A percentile compares a stretch with the other conserved stretches of the same genome.
phyloP scores from a whole-genome alignment of 2,888 invertebrate genomes.

The Drosophila multiciliata region DNA sequence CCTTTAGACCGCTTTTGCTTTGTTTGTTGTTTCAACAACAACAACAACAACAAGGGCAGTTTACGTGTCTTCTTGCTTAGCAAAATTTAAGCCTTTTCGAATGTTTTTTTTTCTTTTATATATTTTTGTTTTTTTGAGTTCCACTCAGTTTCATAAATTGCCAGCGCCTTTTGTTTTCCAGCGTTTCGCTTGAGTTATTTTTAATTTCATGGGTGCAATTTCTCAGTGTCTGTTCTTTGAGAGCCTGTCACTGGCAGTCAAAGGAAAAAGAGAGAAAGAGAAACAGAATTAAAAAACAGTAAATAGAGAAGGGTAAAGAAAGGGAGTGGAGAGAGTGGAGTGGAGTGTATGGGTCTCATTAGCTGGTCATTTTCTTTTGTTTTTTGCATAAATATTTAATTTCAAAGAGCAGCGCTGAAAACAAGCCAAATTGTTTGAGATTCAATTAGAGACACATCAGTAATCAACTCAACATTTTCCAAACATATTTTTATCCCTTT shows the following conservation, averaged over 20 bases:
- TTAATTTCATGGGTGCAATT: conserved; percentile 78
- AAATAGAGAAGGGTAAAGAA: background rate
- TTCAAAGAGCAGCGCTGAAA: conserved; percentile 37
- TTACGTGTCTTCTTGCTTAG: conserved; percentile 47
- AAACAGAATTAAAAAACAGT: background rate
- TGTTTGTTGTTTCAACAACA: conserved; percentile 41
- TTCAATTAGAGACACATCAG: conserved; percentile 67
- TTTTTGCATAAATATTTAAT: conserved; percentile 58
- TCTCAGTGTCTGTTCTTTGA: conserved; percentile 72
- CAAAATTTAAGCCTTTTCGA: conserved; percentile 70
- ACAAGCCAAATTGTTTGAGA: conserved; percentile 59
- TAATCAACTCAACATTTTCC: conserved; percentile 51
- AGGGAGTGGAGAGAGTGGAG: background rate
- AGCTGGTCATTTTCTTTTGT: conserved; percentile 58
- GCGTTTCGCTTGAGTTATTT: conserved; percentile 78
- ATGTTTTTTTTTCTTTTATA: conserved; percentile 13
- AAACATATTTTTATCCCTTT: background rate
- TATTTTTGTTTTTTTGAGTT: conserved; percentile 28
- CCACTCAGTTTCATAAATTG: conserved; percentile 72
- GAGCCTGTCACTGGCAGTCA: conserved; percentile 59
- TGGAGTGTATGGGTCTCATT: conserved; percentile 50
- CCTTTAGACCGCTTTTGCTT: conserved; percentile 39
- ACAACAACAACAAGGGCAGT: conserved; percentile 15
- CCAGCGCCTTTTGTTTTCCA: conserved; percentile 69
- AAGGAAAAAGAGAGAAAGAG: background rate